These are phyloP conservation scores for Oxyruncus cristatus DNA, from an alignment of 2,113 vertebrate genomes.

Conservation along the genomic window DNA sequence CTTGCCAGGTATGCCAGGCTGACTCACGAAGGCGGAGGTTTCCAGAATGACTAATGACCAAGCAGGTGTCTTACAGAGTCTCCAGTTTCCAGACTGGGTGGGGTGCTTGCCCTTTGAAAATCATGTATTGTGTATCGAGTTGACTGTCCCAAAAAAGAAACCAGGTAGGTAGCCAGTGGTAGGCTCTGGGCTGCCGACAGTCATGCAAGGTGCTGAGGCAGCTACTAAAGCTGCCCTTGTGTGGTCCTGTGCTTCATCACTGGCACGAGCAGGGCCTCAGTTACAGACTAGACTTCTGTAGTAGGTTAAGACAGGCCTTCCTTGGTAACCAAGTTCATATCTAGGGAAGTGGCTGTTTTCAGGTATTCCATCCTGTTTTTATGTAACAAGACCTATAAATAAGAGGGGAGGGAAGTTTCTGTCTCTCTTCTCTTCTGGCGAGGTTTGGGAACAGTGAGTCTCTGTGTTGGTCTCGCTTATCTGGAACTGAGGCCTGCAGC, in stretches of 20 bases:
- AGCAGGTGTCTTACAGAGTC: neutral
- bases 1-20: slow-evolving; percentile 24
- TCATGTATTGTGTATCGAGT: neutral
- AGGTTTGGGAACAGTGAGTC: no score
- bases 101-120: slow-evolving; percentile 30
- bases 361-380: no score
- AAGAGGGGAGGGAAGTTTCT: no score
- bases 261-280: neutral
- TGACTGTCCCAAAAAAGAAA: neutral
- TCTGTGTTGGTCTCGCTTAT: no score
- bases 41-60: slow-evolving; percentile 18
- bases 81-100: slow-evolving; percentile 45
- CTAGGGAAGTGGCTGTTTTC: no score
- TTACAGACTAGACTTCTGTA: neutral
- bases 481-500: no score
- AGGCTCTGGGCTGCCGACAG: neutral
- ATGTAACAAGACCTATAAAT: no score
- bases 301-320: no score
- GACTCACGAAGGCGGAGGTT: neutral
- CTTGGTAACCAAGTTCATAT: no score
- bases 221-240: neutral
- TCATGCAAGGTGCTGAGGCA: neutral
- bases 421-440: no score
- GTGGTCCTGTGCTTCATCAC: accelerated
- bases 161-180: neutral